These are phyloP conservation scores for Mayetiola destructor DNA, from an alignment of 2,888 invertebrate species.

Conservation along the genomic window DNA sequence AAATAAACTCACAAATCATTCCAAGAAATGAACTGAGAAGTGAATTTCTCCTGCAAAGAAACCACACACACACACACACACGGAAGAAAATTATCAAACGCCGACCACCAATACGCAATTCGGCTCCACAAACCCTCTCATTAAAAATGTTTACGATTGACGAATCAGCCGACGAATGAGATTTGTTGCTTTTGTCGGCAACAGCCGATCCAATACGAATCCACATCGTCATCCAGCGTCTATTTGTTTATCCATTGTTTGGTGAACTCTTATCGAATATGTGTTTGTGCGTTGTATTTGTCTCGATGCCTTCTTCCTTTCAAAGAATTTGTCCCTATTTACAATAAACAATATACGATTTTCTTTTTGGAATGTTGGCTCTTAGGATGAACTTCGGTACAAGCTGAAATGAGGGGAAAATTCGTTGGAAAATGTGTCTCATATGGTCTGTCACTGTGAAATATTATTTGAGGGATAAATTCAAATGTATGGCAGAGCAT, in stretches of 20 bases:
- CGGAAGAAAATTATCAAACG: no score
- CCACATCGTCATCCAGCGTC: background rate
- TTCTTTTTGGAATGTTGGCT: conserved; percentile 5
- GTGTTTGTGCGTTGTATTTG: background rate
- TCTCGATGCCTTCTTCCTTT: background rate
- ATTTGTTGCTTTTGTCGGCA: conserved; percentile 7
- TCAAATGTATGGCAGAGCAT: background rate
- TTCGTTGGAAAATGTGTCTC: no score
- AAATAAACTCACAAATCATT: no score
- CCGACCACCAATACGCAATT: conserved; percentile 4
- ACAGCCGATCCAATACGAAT: conserved; percentile 1
- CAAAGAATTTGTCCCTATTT: background rate
- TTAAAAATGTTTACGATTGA: conserved; percentile 9
- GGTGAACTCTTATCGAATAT: background rate
- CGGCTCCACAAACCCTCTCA: conserved; percentile 2
- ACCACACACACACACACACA: background rate
- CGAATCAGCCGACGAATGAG: conserved; percentile 10
- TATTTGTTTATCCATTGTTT: conserved; percentile 4
- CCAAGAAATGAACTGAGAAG: no score
- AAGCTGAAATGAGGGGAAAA: no score
- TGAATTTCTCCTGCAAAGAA: background rate
- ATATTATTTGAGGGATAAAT: no score
- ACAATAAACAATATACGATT: conserved; percentile 2
- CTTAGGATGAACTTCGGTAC: no score
- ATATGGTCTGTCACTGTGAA: no score